Evolutionary conservation across 1,140 invertebrate genomes (phyloP).

Genomic region (Calosoma granatense): DNA sequence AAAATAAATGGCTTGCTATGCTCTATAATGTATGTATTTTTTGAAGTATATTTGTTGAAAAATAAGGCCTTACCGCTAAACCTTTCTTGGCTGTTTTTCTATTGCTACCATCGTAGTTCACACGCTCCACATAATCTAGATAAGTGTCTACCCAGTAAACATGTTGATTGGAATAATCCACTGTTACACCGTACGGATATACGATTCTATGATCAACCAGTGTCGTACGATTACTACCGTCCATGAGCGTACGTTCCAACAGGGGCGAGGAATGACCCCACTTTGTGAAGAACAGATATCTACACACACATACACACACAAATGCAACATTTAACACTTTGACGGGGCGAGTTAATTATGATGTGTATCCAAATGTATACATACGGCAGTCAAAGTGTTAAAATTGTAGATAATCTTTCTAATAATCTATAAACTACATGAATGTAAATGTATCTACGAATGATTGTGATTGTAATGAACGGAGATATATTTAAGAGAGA

Average conservation of each 20-base stretch:
- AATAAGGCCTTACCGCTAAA: conserved; percentile 41
- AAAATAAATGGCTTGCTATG: too few species aligned
- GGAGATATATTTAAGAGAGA: too few species aligned
- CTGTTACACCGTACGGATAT: conserved; percentile 57
- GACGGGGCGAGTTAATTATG: too few species aligned
- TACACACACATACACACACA: conserved; percentile 31
- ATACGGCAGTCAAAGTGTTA: too few species aligned
- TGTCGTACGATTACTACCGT: conserved; percentile 43
- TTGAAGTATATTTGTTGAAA: too few species aligned
- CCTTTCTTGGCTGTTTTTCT: conserved; percentile 53
- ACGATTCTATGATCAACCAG: conserved; percentile 55
- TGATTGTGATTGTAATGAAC: too few species aligned
- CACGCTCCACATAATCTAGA: conserved; percentile 59
- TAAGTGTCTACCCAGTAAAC: conserved; percentile 75
- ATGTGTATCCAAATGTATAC: too few species aligned
- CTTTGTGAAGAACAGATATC: conserved; percentile 69
- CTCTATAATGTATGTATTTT: too few species aligned
- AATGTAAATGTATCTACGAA: not conserved
- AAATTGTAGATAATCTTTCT: too few species aligned
- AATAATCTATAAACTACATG: too few species aligned
- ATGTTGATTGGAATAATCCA: conserved; percentile 60
- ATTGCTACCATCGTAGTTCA: conserved; percentile 57
- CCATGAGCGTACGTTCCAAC: conserved; percentile 50
- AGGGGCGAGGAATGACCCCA: conserved; percentile 52
- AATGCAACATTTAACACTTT: not conserved